Base-by-base conservation (phyloP, 2,797 vertebrate genomes). In the Poeciliopsis gracilis region DNA sequence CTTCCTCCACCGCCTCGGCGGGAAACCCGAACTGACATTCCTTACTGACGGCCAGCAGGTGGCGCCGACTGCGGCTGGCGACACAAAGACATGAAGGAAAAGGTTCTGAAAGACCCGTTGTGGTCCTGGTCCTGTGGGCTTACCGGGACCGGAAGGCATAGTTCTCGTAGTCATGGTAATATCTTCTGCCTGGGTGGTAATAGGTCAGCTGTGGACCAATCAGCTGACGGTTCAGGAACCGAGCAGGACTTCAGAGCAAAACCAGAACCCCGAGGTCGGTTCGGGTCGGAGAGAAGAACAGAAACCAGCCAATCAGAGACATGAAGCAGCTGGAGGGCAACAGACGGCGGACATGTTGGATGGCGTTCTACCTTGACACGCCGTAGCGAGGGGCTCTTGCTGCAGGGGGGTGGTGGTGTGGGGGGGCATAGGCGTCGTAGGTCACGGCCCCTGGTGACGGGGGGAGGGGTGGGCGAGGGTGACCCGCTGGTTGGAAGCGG, bases 111-210 rank as follows among this genome's bases (percentile, higher is more conserved):
- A 53, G 23, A 53, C 51, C 51, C 2, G 51, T 5, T 63, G 41
- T 63, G 41, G 6, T 28, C 61, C 73, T 45, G 67, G 43, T 3
- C 8, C 16, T 46, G n/a, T 72, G 2, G 30, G 28, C 70, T 95
- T 94, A 97, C 95, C 97, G 96, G 69, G 97, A 95, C 87, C 96
- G 95, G 89, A 95, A 97, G 73, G 96, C 95, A 86, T 96, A 96
- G 91, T 90, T 97, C 80, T 97, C 96, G 80, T 93, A 97, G 90
- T 90, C 96, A 59, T 97, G 97, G 91, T 95, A 97, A 91, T 95
- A 97, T 41, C 96, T 94, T 87, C 95, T 95, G 72, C 95, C 94
- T 66, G 96, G 94, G 81, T 94, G 96, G 88, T 94, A 97, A 88
- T 97, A 97, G 5, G 95, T 90, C 90, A 95, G 83, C 86, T 97